Evolutionary conservation across 2,888 invertebrate genomes (phyloP), one percentile per base, ranked within the genome.

Genomic region (Lutraria lutraria): DNA sequence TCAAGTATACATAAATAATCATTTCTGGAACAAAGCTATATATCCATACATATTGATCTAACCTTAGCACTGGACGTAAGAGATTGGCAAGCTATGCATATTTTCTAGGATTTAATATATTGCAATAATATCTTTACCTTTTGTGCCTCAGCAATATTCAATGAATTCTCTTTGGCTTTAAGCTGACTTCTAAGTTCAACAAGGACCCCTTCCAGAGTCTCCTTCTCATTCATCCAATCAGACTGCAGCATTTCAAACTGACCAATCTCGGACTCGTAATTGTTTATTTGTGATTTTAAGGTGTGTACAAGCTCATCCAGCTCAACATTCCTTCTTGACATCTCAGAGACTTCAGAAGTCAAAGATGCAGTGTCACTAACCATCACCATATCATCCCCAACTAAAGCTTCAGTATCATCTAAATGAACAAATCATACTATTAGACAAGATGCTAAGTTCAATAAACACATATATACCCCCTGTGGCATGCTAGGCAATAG

Each of bases 181-280:
- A 96, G 79, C 86, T 96, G 92, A 53, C 93, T 91, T 63, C 95
- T 84, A 60, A 96, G 89, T 43, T 95, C 93, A 83, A 95, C 87
- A 6, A 96, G 92, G 0, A 96, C 95, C 19, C 94, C 95, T 86
- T 96, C 96, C 16, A 96, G 93, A 16, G 96, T 95, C 89, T 96
- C 95, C 87, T 96, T 96, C 88, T 96, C 96, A 84, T 92, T 91
- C 91, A 92, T 89, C 95, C 95, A 95, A 91, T 96, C 96, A 85
- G 94, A 91, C 87, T 93, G 94, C 82, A 95, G 92, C 87, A 94
- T 86, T 86, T 96, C 96, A 92, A 96, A 95, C 89, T 95, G 93
- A 31, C 94, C 92, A 16, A 95, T 92, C 81, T 95, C 95, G 34
- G 89, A 83, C 87, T 95, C 93, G 83, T 95, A 94, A 25, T 85